Conservation (phyloP, 1,140 invertebrate genomes). For the Bombyx mandarina region DNA sequence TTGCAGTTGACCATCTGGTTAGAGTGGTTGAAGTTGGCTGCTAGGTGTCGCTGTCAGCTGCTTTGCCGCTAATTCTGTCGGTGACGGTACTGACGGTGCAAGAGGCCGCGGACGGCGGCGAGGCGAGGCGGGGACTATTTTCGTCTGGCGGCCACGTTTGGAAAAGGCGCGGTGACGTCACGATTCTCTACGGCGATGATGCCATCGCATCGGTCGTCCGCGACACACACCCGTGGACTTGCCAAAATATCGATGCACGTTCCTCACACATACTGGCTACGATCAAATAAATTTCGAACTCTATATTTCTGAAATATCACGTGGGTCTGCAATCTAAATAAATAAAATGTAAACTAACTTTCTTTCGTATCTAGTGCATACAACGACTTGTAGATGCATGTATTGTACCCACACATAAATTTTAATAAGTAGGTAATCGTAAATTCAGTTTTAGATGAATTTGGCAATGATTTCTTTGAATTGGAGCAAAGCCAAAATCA, state of each 20-base stretch:
- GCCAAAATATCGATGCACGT: conserved; percentile 62
- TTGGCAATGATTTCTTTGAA: too few relatives aligned
- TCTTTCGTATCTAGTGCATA: too few relatives aligned
- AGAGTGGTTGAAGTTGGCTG: conserved; percentile 2
- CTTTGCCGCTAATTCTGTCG: conserved; percentile 56
- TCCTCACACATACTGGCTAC: conserved; percentile 22
- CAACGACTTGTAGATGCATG: too few relatives aligned
- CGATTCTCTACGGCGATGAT: conserved; percentile 63
- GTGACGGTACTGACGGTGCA: conserved; percentile 59
- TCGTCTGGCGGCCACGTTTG: conserved; percentile 70
- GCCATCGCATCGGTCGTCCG: conserved; percentile 46
- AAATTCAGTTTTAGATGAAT: too few relatives aligned
- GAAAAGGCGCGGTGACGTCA: conserved; percentile 69
- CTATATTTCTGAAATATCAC: too few relatives aligned
- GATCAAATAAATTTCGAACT: too few relatives aligned
- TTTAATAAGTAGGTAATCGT: too few relatives aligned
- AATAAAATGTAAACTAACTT: too few relatives aligned
- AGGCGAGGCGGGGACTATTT: conserved; percentile 65
- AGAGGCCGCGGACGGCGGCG: conserved; percentile 44
- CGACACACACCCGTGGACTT: conserved; percentile 25
- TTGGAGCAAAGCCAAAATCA: too few relatives aligned
- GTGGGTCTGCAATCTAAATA: too few relatives aligned
- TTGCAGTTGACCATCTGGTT: conserved; percentile 1
- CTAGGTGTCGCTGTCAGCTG: conserved; percentile 20
- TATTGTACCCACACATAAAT: too few relatives aligned